A percentile compares a stretch with the other conserved stretches of the same genome.
phyloP scores from a whole-genome alignment of 2,888 invertebrate species.

The Frankliniella intonsa region DNA sequence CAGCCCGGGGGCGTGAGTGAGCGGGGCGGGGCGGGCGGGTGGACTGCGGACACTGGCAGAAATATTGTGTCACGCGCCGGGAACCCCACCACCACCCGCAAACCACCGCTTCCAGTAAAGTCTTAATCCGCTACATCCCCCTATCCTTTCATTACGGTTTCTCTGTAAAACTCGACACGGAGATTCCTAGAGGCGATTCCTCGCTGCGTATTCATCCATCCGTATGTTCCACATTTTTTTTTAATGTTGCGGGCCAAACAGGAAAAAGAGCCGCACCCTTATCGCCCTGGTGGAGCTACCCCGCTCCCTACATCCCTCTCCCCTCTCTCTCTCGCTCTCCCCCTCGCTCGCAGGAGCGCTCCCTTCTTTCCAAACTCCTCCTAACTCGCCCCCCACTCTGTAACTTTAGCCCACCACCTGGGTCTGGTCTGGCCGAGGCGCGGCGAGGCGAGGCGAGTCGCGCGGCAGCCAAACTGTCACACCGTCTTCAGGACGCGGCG shows the following conservation, averaged over 20 bases:
- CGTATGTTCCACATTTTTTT: no score
- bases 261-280: no score
- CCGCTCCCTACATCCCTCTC: neutral
- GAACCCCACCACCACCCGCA: no score
- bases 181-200: no score
- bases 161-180: no score
- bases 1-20: neutral
- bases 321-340: neutral
- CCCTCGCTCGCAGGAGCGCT: neutral
- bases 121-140: no score
- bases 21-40: neutral
- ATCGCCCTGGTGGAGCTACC: no score
- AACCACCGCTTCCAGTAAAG: no score
- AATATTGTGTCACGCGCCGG: neutral
- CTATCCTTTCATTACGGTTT: no score
- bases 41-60: neutral
- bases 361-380: neutral
- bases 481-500: neutral
- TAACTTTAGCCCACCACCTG: neutral
- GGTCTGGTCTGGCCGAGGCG: neutral
- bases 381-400: neutral
- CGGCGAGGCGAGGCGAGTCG: neutral
- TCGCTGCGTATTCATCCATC: no score
- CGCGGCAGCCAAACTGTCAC: neutral
- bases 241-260: no score